A percentile compares a stretch with the other conserved stretches of the same genome.
phyloP scores from a whole-genome alignment of 1,140 invertebrate species.

The Diorhabda sublineata region DNA sequence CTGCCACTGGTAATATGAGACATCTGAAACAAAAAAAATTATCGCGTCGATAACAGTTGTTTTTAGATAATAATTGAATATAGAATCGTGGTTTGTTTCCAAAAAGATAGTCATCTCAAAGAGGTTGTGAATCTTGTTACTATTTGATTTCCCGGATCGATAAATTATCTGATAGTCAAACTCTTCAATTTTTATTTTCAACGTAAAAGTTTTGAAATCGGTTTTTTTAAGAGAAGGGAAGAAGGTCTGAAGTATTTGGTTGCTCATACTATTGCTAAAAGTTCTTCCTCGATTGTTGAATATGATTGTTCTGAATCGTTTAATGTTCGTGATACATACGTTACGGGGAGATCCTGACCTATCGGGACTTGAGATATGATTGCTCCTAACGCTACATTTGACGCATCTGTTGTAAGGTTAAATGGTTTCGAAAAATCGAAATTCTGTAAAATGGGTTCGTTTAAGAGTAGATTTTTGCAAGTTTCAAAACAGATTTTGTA shows the following conservation, averaged over 20 bases:
- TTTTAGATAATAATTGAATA: no score
- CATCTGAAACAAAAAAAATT: no score
- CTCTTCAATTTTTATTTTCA: no score
- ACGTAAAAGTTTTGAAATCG: no score
- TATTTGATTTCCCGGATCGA: no score
- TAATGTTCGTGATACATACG: conserved; percentile 32
- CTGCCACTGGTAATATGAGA: no score
- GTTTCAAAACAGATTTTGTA: conserved; percentile 30
- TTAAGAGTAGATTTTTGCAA: conserved; percentile 28
- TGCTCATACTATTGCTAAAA: conserved; percentile 35
- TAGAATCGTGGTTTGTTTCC: no score
- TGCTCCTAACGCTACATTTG: conserved; percentile 37
- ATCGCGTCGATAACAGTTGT: no score
- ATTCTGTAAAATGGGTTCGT: conserved; percentile 37
- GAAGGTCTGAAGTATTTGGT: conserved; percentile 26
- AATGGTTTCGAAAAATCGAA: conserved; percentile 42
- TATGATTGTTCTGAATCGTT: conserved; percentile 33
- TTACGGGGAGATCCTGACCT: conserved; percentile 29
- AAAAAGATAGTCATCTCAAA: no score
- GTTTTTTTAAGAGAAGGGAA: not conserved
- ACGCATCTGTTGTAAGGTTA: conserved; percentile 42
- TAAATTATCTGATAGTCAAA: no score
- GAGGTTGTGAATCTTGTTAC: no score
- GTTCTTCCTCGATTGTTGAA: conserved; percentile 49
- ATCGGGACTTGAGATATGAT: conserved; percentile 29